Evolutionary conservation across 2,888 invertebrate species (phyloP).

Genomic region (Boloria selene): DNA sequence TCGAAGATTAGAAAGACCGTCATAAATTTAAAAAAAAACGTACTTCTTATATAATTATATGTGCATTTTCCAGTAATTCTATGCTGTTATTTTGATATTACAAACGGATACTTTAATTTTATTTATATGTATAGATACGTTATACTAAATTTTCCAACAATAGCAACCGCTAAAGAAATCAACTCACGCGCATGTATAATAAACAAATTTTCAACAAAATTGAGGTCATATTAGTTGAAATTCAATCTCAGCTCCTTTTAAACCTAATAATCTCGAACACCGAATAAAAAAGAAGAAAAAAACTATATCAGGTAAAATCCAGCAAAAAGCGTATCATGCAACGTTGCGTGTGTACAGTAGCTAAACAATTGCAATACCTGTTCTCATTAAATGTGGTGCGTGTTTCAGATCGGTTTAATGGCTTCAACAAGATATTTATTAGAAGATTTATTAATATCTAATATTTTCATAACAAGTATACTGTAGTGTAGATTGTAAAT

Average conservation of each 20-base stretch:
- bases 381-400: constrained; percentile 47
- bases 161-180: neutral
- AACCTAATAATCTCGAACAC: constrained; percentile 38
- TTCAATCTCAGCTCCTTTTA: constrained; percentile 38
- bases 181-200: constrained; percentile 11
- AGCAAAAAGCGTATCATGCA: constrained; percentile 57
- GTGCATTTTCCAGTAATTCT: too few species aligned
- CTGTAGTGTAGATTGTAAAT: too few species aligned
- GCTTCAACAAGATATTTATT: constrained; percentile 39
- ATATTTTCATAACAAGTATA: constrained; percentile 20
- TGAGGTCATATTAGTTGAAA: constrained; percentile 32
- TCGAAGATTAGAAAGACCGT: too few species aligned
- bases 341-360: constrained; percentile 68
- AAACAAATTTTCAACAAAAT: constrained; percentile 25
- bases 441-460: constrained; percentile 40
- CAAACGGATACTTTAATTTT: too few species aligned
- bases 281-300: constrained; percentile 28
- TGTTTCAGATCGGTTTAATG: constrained; percentile 44
- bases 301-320: constrained; percentile 20
- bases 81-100: too few species aligned
- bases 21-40: too few species aligned
- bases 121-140: too few species aligned
- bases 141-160: too few species aligned
- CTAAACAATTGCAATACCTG: constrained; percentile 37
- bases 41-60: too few species aligned